Base-by-base conservation (phyloP, 2,113 vertebrate species). In the Phylloscopus trochiloides region DNA sequence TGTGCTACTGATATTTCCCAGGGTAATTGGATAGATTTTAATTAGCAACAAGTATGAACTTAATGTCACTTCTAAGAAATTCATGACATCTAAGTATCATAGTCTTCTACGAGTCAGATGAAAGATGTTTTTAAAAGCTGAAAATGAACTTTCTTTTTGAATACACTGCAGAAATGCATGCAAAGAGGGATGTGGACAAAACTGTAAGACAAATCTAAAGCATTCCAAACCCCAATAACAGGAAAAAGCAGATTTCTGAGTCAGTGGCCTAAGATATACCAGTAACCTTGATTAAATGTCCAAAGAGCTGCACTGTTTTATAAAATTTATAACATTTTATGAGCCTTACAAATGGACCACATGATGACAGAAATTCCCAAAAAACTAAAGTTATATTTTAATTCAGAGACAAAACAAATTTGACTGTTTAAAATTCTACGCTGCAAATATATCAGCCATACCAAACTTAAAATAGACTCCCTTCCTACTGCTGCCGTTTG, bases 41-140 rank as follows among this genome's bases (percentile, higher is more conserved):
- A 98, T 98, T 97, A 97, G 83, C 88, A 96, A 78, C 88, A 92
- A 96, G 59, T 91, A 79, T 85, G 85, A 94, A 96, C 81, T 97
- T 97, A 93, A 95, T 85, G 85, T 75, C 57, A 95, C 74, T 97
- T 95, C 55, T 62, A 50, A 94, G 70, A 92, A 92, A 92, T 77
- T 86, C 76, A 75, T 85, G 59, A 65, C 50, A 57, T 67, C 24
- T 47, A 83, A 88, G 67, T 62, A 87, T 70, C 80, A 86, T 28
- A 94, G 85, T 67, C 61, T 83, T 89, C 58, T 68, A 68, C 32
- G 48, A 92, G 47, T 94, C 71, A 97, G 90, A 95, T 82, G 62
- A 94, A 90, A 96, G 76, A 90, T 17, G 40, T 38, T 95, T 94
- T 94, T 82, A 86, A 78, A 96, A 97, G 75, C 75, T 68, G 66